Conservation (phyloP, 2,797 vertebrate genomes). For the Catamblyrhynchus diadema region DNA sequence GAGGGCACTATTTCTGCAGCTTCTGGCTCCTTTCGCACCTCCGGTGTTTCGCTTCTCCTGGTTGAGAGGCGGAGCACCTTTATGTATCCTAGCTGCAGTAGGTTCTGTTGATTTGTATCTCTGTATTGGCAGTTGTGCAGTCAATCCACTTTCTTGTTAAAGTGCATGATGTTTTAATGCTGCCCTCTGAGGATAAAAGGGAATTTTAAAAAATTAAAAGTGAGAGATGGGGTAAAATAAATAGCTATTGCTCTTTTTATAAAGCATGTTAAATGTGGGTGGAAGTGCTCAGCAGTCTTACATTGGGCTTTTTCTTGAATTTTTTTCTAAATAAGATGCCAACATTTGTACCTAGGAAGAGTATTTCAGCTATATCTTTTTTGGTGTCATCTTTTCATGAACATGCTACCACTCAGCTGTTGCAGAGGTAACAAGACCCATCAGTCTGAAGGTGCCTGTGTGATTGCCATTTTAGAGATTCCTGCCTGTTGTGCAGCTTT, state of each 20-base stretch:
- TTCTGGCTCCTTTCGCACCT: not conserved
- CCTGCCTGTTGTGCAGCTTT: not conserved
- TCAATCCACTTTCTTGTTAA: not conserved
- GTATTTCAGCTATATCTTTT: not conserved
- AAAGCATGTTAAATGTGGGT: rapidly evolving
- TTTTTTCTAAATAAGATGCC: not conserved
- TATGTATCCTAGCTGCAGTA: not conserved
- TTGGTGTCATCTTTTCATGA: not conserved
- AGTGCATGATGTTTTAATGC: not conserved
- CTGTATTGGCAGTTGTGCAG: not conserved
- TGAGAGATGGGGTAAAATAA: not conserved
- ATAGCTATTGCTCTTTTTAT: not conserved
- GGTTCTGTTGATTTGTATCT: not conserved
- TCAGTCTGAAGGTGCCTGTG: not conserved
- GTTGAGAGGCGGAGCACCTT: not conserved
- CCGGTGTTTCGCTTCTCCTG: not conserved
- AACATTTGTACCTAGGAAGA: not conserved
- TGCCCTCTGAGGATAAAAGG: not conserved
- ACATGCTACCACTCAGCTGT: not conserved
- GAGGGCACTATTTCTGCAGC: not conserved
- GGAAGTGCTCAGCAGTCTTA: not conserved
- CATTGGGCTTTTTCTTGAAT: not conserved
- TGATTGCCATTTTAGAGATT: not conserved
- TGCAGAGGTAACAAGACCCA: not conserved
- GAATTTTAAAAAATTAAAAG: not conserved